Evolutionary conservation across 2,797 vertebrate species (phyloP).

Genomic region (Pseudochromis fuscus): DNA sequence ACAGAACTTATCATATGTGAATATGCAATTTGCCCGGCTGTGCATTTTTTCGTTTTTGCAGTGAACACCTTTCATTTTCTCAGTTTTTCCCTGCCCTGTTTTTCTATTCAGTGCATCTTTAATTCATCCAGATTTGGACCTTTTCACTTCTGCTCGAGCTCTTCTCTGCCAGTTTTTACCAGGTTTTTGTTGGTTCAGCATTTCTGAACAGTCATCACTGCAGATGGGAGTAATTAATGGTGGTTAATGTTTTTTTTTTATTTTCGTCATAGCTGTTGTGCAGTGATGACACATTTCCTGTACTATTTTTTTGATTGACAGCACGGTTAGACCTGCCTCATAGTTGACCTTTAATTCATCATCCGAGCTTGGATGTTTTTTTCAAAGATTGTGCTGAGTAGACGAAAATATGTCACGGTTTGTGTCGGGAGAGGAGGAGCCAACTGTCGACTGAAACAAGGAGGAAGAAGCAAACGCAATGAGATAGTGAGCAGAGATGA

Average conservation of each 20-base stretch:
- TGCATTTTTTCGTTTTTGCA: too few species aligned
- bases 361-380: constrained; percentile 5
- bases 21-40: too few species aligned
- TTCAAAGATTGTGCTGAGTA: background rate
- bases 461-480: too few species aligned
- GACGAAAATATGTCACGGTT: constrained; percentile 2
- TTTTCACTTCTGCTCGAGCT: background rate
- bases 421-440: background rate
- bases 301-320: background rate
- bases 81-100: too few species aligned
- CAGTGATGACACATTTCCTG: background rate
- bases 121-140: too few species aligned
- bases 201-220: background rate
- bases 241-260: background rate
- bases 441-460: background rate
- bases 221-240: background rate
- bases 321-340: background rate
- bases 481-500: too few species aligned
- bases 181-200: too few species aligned
- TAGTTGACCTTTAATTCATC: background rate
- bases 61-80: too few species aligned
- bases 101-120: too few species aligned
- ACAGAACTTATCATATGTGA: too few species aligned
- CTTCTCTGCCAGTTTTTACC: too few species aligned
- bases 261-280: background rate